These are phyloP conservation scores for Hetaerina titia DNA, from an alignment of 2,888 invertebrate genomes.

Conservation along the genomic window DNA sequence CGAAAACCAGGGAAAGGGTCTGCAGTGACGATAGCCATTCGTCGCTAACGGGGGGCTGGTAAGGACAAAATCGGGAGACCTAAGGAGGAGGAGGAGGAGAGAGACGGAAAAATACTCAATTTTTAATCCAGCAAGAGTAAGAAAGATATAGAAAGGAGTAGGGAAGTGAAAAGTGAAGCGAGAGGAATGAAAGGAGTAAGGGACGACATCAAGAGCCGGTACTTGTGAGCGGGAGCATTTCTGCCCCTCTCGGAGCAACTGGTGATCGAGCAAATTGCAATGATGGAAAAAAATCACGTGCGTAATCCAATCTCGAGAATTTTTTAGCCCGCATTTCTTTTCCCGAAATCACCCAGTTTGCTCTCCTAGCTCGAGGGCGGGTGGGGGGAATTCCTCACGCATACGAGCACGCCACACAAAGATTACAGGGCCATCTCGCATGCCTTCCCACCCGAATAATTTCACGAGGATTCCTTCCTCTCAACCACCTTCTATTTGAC, in stretches of 20 bases:
- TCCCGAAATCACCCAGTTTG: not conserved
- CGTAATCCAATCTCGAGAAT: not conserved
- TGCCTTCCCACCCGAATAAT: constrained; percentile 17
- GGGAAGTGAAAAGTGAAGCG: not conserved
- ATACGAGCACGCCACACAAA: not conserved
- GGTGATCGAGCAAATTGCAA: not conserved
- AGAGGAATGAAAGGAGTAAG: not conserved
- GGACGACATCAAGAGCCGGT: not conserved
- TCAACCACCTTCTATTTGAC: not conserved
- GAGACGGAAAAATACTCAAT: not conserved
- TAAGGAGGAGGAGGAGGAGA: not conserved
- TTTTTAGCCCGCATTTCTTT: not conserved
- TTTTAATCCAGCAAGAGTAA: not conserved
- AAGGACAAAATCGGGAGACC: too few species aligned
- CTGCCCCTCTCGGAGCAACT: not conserved
- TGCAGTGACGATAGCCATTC: too few species aligned
- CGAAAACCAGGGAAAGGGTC: too few species aligned
- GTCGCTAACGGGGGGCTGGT: too few species aligned
- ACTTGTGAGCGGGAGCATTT: not conserved
- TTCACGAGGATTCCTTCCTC: constrained; percentile 11
- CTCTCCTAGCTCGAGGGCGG: not conserved
- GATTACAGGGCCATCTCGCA: constrained; percentile 17
- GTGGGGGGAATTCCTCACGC: not conserved
- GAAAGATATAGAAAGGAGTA: not conserved
- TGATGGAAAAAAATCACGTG: not conserved